A percentile compares a stretch with the other conserved stretches of the same genome.
Evolutionary conservation across 2,113 vertebrate species (phyloP).

Genomic region (Glareola pratincola): DNA sequence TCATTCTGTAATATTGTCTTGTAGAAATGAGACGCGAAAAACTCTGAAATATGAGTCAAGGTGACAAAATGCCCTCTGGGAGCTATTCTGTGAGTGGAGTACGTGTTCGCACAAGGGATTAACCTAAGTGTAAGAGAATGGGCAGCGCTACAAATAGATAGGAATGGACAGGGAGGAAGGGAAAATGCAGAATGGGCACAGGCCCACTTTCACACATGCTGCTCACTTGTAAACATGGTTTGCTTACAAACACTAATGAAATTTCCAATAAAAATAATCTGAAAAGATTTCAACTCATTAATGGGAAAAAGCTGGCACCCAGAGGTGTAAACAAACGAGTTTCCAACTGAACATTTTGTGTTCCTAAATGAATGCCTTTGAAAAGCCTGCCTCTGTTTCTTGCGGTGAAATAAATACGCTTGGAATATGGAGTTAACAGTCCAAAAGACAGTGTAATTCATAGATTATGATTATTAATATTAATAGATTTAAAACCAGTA

Average conservation of each 20-base stretch:
- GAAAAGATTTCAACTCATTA: conserved; percentile 1
- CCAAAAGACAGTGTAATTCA: background rate
- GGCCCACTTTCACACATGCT: background rate
- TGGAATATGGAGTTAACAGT: background rate
- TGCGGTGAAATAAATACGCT: background rate
- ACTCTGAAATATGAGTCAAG: conserved; percentile 9
- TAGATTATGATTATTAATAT: background rate
- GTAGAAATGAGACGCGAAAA: conserved; percentile 17
- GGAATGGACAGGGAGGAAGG: background rate
- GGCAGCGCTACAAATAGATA: background rate
- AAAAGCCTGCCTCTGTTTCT: background rate
- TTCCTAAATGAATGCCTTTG: background rate
- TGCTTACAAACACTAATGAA: background rate
- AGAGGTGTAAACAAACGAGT: background rate
- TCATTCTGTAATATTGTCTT: conserved; percentile 15
- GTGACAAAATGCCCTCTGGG: background rate
- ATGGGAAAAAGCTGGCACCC: background rate
- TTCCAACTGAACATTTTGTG: background rate
- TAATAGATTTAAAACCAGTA: background rate
- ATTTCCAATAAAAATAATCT: background rate
- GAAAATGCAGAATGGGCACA: background rate
- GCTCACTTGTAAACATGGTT: background rate
- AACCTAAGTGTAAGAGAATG: background rate
- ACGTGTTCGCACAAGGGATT: background rate
- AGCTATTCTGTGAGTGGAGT: background rate